These are phyloP conservation scores for Habroteleia sp. DNA, from an alignment of 2,888 invertebrate species.

Conservation along the genomic window DNA sequence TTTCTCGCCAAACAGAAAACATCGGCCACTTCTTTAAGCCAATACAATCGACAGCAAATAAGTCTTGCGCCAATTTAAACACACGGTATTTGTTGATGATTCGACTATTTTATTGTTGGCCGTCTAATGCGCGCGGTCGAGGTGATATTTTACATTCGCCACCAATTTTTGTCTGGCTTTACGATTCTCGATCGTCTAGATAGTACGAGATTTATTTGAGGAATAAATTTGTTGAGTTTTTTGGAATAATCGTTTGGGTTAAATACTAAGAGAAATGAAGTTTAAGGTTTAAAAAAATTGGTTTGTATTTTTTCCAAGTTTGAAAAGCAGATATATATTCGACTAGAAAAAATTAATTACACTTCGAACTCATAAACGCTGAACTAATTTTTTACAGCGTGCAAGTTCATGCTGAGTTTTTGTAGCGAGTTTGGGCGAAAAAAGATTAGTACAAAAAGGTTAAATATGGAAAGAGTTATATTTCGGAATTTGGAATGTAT, in stretches of 20 bases:
- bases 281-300: no score
- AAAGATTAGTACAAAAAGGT: slow-evolving; percentile 3
- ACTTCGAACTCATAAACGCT: slow-evolving; percentile 18
- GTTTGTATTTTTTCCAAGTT: no score
- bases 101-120: slow-evolving; percentile 41
- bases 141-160: slow-evolving; percentile 17
- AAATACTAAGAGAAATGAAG: not conserved
- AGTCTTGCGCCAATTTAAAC: slow-evolving; percentile 38
- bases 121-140: slow-evolving; percentile 30
- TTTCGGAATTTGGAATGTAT: slow-evolving; percentile 10
- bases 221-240: not conserved
- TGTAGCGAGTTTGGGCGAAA: not conserved
- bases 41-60: slow-evolving; percentile 48
- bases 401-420: slow-evolving; percentile 39
- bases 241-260: slow-evolving; percentile 10
- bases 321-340: no score
- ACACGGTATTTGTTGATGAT: slow-evolving; percentile 39
- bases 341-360: slow-evolving; percentile 37
- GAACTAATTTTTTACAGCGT: slow-evolving; percentile 14
- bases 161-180: slow-evolving; percentile 14
- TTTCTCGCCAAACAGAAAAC: slow-evolving; percentile 54
- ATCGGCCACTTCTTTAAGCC: slow-evolving; percentile 36
- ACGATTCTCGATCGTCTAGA: slow-evolving; percentile 4
- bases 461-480: slow-evolving; percentile 31
- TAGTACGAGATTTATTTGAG: not conserved